Evolutionary conservation across 2,888 invertebrate genomes (phyloP).

Genomic region (Megaustenia siamemsis): DNA sequence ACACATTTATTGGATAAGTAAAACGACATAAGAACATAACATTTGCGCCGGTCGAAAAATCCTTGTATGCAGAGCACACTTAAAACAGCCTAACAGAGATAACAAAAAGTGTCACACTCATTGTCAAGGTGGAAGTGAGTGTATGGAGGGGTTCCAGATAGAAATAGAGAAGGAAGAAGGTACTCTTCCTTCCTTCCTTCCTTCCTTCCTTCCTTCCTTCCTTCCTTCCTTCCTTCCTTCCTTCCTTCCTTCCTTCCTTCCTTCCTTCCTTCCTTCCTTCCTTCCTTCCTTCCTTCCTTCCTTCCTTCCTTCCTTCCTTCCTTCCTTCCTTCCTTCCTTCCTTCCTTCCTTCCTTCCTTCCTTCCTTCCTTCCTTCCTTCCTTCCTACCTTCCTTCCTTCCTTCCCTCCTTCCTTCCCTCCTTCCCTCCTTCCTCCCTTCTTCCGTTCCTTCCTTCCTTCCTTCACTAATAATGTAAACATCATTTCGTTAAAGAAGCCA

Average conservation of each 20-base stretch:
- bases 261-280: not conserved
- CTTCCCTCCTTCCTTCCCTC: not conserved
- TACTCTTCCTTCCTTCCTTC: too few relatives aligned
- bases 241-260: constrained; percentile 1
- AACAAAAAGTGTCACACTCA: too few relatives aligned
- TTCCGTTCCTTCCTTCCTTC: not conserved
- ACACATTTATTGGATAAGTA: too few relatives aligned
- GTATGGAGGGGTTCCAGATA: too few relatives aligned
- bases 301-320: not conserved
- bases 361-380: constrained; percentile 15
- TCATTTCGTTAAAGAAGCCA: too few relatives aligned
- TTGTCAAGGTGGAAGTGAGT: too few relatives aligned
- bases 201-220: constrained; percentile 4
- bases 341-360: not conserved
- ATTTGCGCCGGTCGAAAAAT: too few relatives aligned
- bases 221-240: not conserved
- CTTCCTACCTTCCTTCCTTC: not conserved
- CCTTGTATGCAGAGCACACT: too few relatives aligned
- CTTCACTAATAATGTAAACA: too few relatives aligned
- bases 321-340: not conserved
- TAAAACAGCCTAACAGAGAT: too few relatives aligned
- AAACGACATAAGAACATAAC: too few relatives aligned
- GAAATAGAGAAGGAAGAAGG: too few relatives aligned
- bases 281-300: constrained; percentile 25
- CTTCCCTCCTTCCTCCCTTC: not conserved